Evolutionary conservation across 2,797 vertebrate species (phyloP), one percentile per base, ranked within the genome.

Genomic region (Graptemys geographica): DNA sequence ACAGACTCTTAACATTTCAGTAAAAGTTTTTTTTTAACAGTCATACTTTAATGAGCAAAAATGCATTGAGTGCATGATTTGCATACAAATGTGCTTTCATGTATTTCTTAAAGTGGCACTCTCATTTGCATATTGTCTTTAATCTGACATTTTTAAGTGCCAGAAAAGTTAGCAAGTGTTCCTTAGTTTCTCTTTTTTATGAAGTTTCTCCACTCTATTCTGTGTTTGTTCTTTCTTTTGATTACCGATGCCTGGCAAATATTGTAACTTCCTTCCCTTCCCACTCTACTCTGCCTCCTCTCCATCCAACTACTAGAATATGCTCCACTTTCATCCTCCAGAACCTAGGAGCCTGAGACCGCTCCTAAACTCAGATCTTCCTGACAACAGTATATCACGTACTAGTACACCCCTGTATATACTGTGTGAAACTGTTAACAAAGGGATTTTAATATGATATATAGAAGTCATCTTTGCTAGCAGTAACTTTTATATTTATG

Each of bases 191-290:
- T 56, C 33, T 47, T 84, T 84, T 89, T 84, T 44, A 88, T 91
- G 33, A 83, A 80, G 47, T 88, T 96, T 28, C 57, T 81, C 87
- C 88, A 62, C 0, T 89, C 19, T 87, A 8, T 93, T 95, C 94
- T 95, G 25, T 80, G 69, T 62, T 88, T 88, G 62, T 93, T 94
- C 81, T 92, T 94, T 88, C 86, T 96, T 96, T 95, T 92, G 79
- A 85, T 95, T 96, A 85, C 16, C 18, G 57, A 28, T 90, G 49
- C 85, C 87, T 84, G 82, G 69, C 69, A 95, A 85, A 93, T 69
- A 23, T 25, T 76, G 19, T 49, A 83, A 52, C 25, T 96, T 13
- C 37, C 23, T 87, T 86, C 25, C 87, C 19, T 2, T 3, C 55
- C 59, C 13, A 47, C 86, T 56, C 80, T 2, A 1, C 0, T 13